These are phyloP conservation scores for Gandaritis pyraliata DNA, from an alignment of 2,888 invertebrate species.

Conservation along the genomic window DNA sequence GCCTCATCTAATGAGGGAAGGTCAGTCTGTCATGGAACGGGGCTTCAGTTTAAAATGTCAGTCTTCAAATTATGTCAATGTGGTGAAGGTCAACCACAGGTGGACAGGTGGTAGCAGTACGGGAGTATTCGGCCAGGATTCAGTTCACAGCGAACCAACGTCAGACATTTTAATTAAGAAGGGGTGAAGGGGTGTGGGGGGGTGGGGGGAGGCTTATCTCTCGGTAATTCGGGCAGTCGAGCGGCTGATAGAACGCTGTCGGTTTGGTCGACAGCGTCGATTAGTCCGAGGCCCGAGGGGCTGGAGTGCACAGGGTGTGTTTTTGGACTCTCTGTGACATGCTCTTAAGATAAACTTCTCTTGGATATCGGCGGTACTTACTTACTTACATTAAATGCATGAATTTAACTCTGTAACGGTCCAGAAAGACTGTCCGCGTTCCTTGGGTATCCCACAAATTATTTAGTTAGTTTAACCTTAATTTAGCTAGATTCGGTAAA, in stretches of 20 bases:
- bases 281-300: not conserved
- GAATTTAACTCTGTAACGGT: not conserved
- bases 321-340: not conserved
- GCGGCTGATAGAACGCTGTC: conserved; percentile 12
- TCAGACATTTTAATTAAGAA: conserved; percentile 63
- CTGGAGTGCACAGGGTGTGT: not conserved
- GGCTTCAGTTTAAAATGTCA: no score
- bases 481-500: no score
- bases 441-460: no score
- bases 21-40: no score
- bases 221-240: conserved; percentile 5
- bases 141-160: conserved; percentile 33
- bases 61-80: no score
- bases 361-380: not conserved
- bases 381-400: no score
- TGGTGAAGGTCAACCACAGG: no score
- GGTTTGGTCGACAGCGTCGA: conserved; percentile 2
- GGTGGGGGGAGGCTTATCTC: conserved; percentile 51
- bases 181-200: conserved; percentile 37
- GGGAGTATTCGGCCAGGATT: conserved; percentile 3
- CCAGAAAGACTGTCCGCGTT: no score
- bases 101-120: not conserved
- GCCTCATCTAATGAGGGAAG: no score
- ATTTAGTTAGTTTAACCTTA: no score
- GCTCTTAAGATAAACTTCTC: not conserved